Conservation (phyloP, 2,888 invertebrate species). For the Bembecia ichneumoniformis region DNA sequence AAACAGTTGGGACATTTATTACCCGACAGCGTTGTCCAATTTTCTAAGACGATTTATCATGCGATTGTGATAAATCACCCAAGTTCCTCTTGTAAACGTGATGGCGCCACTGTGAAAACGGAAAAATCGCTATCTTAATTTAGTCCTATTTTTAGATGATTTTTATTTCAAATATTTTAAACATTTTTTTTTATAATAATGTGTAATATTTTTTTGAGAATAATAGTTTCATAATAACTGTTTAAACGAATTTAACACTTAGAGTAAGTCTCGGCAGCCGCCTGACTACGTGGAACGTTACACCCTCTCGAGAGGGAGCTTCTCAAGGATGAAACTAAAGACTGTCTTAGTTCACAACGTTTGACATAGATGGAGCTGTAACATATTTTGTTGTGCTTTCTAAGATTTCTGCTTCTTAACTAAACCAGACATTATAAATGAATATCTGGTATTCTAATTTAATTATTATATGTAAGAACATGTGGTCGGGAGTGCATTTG, state of each 20-base stretch:
- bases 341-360: constrained; percentile 9
- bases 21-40: neutral
- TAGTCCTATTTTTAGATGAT: neutral
- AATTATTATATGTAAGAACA: no score
- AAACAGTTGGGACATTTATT: neutral
- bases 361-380: constrained; percentile 20
- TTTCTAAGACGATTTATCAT: neutral
- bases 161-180: no score
- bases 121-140: constrained; percentile 5
- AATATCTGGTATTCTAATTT: no score
- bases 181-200: no score
- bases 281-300: constrained; percentile 2
- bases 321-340: neutral
- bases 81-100: constrained; percentile 9
- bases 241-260: neutral
- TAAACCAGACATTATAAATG: no score
- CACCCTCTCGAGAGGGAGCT: constrained; percentile 11
- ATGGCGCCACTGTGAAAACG: constrained; percentile 24
- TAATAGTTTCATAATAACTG: no score
- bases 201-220: no score
- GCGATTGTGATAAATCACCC: neutral
- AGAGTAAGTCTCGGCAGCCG: neutral
- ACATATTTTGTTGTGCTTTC: no score
- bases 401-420: no score
- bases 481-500: no score